phyloP scores from a whole-genome alignment of 1,140 invertebrate genomes.

The Lucilia sericata region DNA sequence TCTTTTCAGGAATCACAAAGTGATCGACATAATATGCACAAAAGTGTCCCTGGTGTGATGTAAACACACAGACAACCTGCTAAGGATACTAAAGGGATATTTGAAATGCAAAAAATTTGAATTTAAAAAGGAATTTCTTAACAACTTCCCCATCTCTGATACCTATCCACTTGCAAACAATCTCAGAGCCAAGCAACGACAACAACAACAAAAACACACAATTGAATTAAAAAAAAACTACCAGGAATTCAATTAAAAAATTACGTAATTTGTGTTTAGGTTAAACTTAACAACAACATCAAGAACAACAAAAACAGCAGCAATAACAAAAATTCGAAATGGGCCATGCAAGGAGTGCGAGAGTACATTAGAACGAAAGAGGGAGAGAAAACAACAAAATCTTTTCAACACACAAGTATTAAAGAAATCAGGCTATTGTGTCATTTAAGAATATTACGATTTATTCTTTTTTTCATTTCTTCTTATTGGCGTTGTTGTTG shows the following conservation, averaged over 20 bases:
- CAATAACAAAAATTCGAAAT: neutral
- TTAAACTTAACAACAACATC: slow-evolving; percentile 28
- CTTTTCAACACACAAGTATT: neutral
- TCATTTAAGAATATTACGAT: slow-evolving; percentile 35
- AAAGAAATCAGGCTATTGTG: slow-evolving; percentile 41
- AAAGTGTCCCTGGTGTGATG: too few relatives aligned
- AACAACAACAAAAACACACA: neutral
- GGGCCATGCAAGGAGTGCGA: neutral
- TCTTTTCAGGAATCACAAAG: too few relatives aligned
- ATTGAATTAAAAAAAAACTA: neutral
- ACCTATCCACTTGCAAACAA: too few relatives aligned
- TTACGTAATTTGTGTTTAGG: slow-evolving; percentile 43
- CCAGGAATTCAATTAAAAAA: slow-evolving; percentile 41
- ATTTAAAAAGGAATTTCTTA: too few relatives aligned
- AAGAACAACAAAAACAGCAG: neutral
- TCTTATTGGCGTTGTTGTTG: neutral
- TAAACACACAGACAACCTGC: too few relatives aligned
- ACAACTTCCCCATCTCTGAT: too few relatives aligned
- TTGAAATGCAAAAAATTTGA: too few relatives aligned
- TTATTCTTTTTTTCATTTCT: neutral
- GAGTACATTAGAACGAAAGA: neutral
- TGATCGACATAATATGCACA: too few relatives aligned
- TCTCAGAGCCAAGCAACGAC: neutral
- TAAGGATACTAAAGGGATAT: too few relatives aligned
- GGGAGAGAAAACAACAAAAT: neutral